Conservation (phyloP, 1,140 invertebrate species). For the Hyles vespertilio region DNA sequence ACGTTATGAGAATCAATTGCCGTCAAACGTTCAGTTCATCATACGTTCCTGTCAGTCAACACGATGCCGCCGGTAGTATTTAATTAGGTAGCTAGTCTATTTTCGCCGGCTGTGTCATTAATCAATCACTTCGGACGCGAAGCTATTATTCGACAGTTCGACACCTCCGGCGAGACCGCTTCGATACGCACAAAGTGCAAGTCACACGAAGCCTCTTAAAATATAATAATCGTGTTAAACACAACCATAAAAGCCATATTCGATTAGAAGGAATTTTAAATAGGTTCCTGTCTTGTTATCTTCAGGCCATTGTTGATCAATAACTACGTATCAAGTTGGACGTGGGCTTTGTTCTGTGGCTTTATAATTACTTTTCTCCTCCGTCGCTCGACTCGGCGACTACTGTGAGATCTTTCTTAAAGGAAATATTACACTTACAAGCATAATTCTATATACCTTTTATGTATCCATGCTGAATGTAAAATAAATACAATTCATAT, state of each 20-base stretch:
- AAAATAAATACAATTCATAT: too few species aligned
- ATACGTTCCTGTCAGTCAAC: slow-evolving; percentile 19
- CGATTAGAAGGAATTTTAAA: slow-evolving; percentile 71
- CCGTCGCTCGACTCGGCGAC: too few species aligned
- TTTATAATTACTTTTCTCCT: slow-evolving; percentile 47
- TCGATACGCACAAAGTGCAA: slow-evolving; percentile 60
- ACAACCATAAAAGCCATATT: slow-evolving; percentile 74
- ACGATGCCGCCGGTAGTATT: slow-evolving; percentile 46
- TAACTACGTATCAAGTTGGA: slow-evolving; percentile 51
- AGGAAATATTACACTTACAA: too few species aligned
- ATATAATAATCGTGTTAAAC: slow-evolving; percentile 77
- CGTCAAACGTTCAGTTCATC: slow-evolving; percentile 1
- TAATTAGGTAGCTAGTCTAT: slow-evolving; percentile 69
- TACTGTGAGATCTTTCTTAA: too few species aligned
- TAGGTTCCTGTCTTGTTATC: slow-evolving; percentile 71
- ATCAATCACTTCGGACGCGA: slow-evolving; percentile 67
- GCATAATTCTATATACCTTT: too few species aligned
- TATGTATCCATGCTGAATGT: too few species aligned
- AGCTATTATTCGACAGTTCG: slow-evolving; percentile 70
- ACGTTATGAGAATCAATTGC: slow-evolving; percentile 1
- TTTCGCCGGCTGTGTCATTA: slow-evolving; percentile 70
- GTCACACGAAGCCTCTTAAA: slow-evolving; percentile 75
- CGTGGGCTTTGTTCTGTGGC: slow-evolving; percentile 56
- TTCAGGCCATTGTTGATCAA: slow-evolving; percentile 52
- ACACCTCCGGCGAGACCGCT: slow-evolving; percentile 55